Base-by-base conservation (phyloP, 2,113 vertebrate genomes). In the Onychostruthus taczanowskii region DNA sequence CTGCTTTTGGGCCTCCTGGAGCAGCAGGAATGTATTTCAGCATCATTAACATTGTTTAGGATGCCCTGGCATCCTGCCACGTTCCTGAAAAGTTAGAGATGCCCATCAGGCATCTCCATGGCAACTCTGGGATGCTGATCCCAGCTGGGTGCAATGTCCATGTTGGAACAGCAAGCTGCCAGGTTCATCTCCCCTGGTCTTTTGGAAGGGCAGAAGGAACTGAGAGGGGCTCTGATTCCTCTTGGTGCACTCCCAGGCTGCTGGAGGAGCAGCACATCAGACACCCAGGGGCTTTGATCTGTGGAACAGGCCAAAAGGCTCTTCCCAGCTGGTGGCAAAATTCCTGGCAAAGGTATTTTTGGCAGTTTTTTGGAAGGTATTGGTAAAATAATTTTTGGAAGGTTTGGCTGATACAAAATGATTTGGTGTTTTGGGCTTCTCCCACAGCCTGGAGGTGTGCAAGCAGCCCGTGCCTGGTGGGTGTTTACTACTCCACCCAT, bases 291-390 rank as follows among this genome's bases (percentile, higher is more conserved):
- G 17, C 33, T 73, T 47, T 6, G 0, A 41, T 35, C 55, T 28
- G 15, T 7, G 35, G n/a, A 81, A 67, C 0, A 0, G 1, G 24
- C 21, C 75, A 46, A 33, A 13, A 2, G 0, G 21, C 2, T 67
- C n/a, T 59, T 70, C 47, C 39, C 19, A 62, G 30, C 24, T 37
- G 47, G 13, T 14, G 53, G 16, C 46, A 81, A 91, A 84, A 73
- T 13, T 56, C n/a, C n/a, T 53, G 35, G 33, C 35, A 75, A 58
- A 94, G 10, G 27, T 33, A 37, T 23, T 67, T 74, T 46, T 23
- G 22, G 31, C 43, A 64, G 20, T 3, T 4, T 72, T 72, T 49
- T 49, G 8, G 28, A 30, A n/a, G 12, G 39, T 41, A 41, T 41
- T 41, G 39, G 19, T 35, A 26, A 75, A 53, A 66, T 13, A 46